Percentiles rank a stretch among this genome's conserved stretches.
These are phyloP conservation scores for Isoperla grammatica DNA, from an alignment of 2,888 invertebrate genomes.

Conservation along the genomic window DNA sequence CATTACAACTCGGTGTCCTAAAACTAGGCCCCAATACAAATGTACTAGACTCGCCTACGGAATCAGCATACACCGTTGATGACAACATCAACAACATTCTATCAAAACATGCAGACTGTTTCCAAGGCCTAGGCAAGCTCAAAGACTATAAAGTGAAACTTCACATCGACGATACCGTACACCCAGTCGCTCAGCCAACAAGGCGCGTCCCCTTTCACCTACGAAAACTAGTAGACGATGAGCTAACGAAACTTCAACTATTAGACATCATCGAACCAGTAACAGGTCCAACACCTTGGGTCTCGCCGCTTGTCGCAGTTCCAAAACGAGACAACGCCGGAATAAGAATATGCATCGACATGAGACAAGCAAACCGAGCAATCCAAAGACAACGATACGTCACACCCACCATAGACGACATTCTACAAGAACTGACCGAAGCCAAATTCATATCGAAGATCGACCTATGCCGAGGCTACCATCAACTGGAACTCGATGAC, in stretches of 20 bases:
- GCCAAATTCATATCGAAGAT: background rate
- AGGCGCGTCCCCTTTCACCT: background rate
- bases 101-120: too few relatives aligned
- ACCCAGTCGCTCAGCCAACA: background rate
- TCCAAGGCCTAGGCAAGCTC: background rate
- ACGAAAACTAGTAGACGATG: background rate
- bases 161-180: background rate
- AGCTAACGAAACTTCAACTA: background rate
- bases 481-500: slow-evolving; percentile 2
- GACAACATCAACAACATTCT: too few relatives aligned
- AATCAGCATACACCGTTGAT: too few relatives aligned
- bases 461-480: background rate
- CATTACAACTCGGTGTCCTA: too few relatives aligned
- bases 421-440: background rate
- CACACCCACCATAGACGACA: slow-evolving; percentile 9
- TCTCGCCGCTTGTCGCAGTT: background rate
- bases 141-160: background rate
- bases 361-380: background rate
- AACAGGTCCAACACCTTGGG: background rate
- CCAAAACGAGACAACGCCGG: background rate
- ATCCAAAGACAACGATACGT: background rate
- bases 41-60: too few relatives aligned
- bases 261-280: background rate
- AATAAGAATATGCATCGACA: background rate
- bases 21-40: too few relatives aligned